Evolutionary conservation across 2,888 invertebrate genomes (phyloP).

Genomic region (Crematogaster levior): DNA sequence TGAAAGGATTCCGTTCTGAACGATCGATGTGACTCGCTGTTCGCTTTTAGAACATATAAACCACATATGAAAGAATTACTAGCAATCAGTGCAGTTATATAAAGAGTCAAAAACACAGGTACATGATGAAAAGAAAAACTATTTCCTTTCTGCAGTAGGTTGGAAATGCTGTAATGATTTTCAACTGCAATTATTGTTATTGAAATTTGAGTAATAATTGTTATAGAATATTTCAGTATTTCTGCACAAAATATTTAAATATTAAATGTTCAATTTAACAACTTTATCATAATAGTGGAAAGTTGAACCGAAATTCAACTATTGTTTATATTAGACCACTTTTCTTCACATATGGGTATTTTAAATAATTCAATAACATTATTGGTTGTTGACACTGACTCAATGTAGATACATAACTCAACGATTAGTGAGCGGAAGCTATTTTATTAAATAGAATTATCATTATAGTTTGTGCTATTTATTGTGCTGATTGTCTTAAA

Average conservation of each 20-base stretch:
- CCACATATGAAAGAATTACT: slow-evolving; percentile 34
- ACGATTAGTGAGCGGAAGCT: no score
- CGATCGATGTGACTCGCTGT: slow-evolving; percentile 27
- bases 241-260: background rate
- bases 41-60: slow-evolving; percentile 8
- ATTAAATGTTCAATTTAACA: background rate
- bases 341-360: no score
- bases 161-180: background rate
- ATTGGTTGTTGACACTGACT: no score
- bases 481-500: no score
- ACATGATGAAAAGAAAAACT: background rate
- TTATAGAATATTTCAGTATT: background rate
- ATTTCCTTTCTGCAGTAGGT: background rate
- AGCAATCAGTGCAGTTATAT: slow-evolving; percentile 12
- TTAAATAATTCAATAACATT: no score
- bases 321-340: no score
- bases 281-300: no score
- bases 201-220: background rate
- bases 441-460: no score
- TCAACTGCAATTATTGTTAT: background rate
- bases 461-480: no score
- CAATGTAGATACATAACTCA: no score
- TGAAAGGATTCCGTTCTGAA: slow-evolving; percentile 31
- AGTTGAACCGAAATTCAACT: no score
- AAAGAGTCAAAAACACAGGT: slow-evolving; percentile 1